phyloP scores from a whole-genome alignment of 2,888 invertebrate genomes.

The Linnaemya vulpina region DNA sequence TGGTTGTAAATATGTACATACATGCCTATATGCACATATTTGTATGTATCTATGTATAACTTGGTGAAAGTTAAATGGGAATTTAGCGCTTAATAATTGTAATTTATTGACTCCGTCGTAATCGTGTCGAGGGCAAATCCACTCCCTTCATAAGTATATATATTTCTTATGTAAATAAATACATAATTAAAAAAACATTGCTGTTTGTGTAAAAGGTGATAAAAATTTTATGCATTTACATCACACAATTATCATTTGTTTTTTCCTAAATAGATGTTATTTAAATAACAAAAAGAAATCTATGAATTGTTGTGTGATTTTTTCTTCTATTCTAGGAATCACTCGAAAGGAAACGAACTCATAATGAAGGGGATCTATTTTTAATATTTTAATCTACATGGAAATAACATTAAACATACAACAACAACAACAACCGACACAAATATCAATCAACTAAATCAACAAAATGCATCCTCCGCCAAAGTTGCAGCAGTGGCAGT shows the following conservation, averaged over 20 bases:
- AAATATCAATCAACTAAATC: constrained; percentile 67
- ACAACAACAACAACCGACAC: constrained; percentile 55
- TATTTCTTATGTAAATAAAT: not conserved
- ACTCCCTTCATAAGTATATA: too few species aligned
- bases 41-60: too few species aligned
- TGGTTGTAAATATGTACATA: too few species aligned
- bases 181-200: not conserved
- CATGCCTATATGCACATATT: too few species aligned
- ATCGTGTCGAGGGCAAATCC: too few species aligned
- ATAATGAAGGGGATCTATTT: constrained; percentile 60
- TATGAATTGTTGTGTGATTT: constrained; percentile 25
- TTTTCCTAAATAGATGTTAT: constrained; percentile 22
- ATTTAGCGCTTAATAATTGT: too few species aligned
- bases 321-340: constrained; percentile 64
- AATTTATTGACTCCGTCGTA: too few species aligned
- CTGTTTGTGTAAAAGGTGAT: constrained; percentile 50
- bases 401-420: constrained; percentile 60
- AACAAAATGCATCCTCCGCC: constrained; percentile 55
- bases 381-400: constrained; percentile 43
- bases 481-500: constrained; percentile 22
- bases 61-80: too few species aligned
- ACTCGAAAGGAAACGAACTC: constrained; percentile 26
- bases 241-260: constrained; percentile 11
- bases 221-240: constrained; percentile 20
- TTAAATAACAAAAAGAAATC: constrained; percentile 25